A percentile compares a stretch with the other conserved stretches of the same genome.
Evolutionary conservation across 2,113 vertebrate genomes (phyloP).

Genomic region (Telmatochromis brichardi): DNA sequence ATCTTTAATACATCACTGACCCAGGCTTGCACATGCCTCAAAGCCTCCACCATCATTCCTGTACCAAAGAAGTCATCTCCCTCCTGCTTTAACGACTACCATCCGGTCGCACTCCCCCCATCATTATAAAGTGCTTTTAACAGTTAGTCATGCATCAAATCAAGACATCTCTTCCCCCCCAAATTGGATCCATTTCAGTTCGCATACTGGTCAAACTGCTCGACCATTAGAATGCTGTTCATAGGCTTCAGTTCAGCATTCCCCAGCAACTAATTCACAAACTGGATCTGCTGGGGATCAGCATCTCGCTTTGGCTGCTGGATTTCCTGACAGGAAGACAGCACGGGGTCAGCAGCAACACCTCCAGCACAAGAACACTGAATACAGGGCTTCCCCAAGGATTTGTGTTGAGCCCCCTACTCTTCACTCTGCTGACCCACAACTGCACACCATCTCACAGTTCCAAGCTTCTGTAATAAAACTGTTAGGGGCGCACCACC

Average conservation of each 20-base stretch:
- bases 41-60: too few relatives aligned
- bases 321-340: background rate
- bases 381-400: background rate
- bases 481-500: background rate
- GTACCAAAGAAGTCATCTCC: too few relatives aligned
- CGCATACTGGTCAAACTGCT: background rate
- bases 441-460: background rate
- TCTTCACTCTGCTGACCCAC: background rate
- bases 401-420: background rate
- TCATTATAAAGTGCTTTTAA: background rate
- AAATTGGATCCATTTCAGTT: background rate
- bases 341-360: background rate
- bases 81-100: too few relatives aligned
- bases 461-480: background rate
- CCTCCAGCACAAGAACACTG: background rate
- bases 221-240: background rate
- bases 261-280: background rate
- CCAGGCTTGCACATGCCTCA: too few relatives aligned
- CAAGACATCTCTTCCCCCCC: background rate
- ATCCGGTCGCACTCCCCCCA: too few relatives aligned
- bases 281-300: background rate
- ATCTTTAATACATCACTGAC: too few relatives aligned
- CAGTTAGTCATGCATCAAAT: background rate
- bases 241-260: background rate
- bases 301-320: background rate